A percentile compares a stretch with the other conserved stretches of the same genome.
Conservation (phyloP, 2,113 vertebrate species). For the Morone chrysops region DNA sequence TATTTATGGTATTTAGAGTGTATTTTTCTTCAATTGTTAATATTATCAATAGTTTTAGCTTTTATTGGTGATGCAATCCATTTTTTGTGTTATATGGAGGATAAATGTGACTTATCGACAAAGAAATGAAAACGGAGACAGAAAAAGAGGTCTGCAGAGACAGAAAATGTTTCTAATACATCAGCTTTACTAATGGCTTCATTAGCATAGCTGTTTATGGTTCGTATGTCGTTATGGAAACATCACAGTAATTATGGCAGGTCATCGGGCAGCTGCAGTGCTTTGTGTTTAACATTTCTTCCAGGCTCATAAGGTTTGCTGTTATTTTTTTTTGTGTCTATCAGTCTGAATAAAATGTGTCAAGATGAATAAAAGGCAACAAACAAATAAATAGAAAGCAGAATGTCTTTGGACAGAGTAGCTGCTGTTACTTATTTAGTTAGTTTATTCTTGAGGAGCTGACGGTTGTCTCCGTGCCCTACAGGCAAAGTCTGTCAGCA, state of each 20-base stretch:
- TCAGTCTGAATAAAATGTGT: constrained; percentile 5
- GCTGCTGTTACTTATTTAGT: constrained; percentile 24
- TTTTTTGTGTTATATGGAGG: too few species aligned
- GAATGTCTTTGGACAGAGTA: constrained; percentile 25
- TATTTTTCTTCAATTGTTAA: neutral
- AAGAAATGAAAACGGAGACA: neutral
- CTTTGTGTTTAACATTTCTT: neutral
- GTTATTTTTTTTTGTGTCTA: neutral
- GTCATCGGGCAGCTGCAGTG: constrained; percentile 1
- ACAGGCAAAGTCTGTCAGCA: constrained; percentile 47
- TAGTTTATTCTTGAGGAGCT: constrained; percentile 23
- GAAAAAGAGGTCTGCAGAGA: neutral
- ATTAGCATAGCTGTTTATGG: neutral
- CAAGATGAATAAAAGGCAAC: neutral
- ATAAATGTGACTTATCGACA: neutral
- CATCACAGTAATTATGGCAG: neutral
- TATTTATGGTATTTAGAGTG: neutral
- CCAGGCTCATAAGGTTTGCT: neutral
- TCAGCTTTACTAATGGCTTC: neutral
- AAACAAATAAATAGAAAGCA: constrained; percentile 9
- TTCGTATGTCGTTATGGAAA: neutral
- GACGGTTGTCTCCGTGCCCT: constrained; percentile 29
- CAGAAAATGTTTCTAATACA: too few species aligned
- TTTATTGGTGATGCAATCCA: neutral
- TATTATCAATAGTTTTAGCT: neutral